Evolutionary conservation across 2,113 vertebrate species (phyloP).

Genomic region (Rhadina sibilatrix): DNA sequence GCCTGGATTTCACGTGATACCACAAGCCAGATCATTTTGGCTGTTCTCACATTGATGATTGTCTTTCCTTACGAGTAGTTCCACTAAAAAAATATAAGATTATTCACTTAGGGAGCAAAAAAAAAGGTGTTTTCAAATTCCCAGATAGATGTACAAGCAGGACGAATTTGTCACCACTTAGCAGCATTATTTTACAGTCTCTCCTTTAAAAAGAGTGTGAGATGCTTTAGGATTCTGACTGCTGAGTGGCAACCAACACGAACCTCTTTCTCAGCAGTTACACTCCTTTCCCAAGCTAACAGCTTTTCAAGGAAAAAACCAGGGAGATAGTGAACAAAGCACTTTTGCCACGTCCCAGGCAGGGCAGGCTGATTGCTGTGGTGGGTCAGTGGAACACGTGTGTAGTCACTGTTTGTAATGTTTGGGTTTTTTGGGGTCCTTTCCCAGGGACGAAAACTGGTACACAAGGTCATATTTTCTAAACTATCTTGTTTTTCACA

Average conservation of each 20-base stretch:
- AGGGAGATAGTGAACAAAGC: neutral
- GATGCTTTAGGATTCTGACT: neutral
- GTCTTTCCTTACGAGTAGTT: neutral
- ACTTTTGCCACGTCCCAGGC: neutral
- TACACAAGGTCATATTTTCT: too few species aligned
- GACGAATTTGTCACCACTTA: neutral
- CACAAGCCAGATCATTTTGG: neutral
- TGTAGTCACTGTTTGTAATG: too few species aligned
- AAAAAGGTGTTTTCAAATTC: neutral
- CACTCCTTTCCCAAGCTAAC: neutral
- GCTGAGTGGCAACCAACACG: neutral
- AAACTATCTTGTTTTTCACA: too few species aligned
- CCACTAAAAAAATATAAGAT: neutral
- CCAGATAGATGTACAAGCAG: neutral
- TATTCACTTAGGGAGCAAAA: neutral
- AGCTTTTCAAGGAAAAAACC: neutral
- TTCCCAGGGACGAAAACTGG: too few species aligned
- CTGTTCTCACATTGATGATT: neutral
- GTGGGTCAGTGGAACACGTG: neutral
- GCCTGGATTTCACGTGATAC: neutral
- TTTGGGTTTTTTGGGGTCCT: too few species aligned
- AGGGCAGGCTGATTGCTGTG: neutral
- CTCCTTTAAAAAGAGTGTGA: neutral
- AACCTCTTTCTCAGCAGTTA: neutral
- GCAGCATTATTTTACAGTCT: neutral